Base-by-base conservation (phyloP, 2,113 vertebrate genomes). In the Illadopsis cleaveri region DNA sequence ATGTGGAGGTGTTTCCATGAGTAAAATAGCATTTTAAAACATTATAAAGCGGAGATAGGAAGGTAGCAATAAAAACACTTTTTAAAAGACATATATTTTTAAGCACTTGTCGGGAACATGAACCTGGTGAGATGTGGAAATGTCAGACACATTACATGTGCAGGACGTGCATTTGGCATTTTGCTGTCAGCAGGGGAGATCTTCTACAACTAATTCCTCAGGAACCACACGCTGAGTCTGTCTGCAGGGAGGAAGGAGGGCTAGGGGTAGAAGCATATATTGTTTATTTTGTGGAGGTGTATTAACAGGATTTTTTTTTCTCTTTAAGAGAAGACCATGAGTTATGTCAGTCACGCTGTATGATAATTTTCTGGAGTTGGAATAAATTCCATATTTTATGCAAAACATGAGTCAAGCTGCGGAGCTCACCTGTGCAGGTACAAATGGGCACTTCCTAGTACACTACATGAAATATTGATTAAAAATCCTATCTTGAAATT, bases 121-220 rank as follows among this genome's bases (percentile, higher is more conserved):
- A 98, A 97, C 97, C 97, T 96, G 91, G 97, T 97, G 96, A 97
- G 97, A 98, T 95, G 97, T 94, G 98, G 97, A 98, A 98, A 98
- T 98, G 98, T 98, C 98, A 98, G 97, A 91, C 93, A 47, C 98
- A 98, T 97, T 98, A 97, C 97, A 97, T 93, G 97, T 96, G 96
- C 97, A 96, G 97, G 96, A 97, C 97, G 95, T 95, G 95, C 48
- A 77, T 96, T 96, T 98, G 98, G 98, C 97, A 98, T 98, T 98
- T 98, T 97, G 97, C 97, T 98, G 97, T 98, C 98, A 98, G 98
- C 97, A 82, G 98, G 98, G 97, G 96, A 98, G 94, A 95, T 93
- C 60, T 98, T 97, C 97, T 47, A 83, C 97, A 91, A 96, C 97
- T 98, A 94, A 98, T 98, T 98, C 97, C 97, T 97, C 96, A 96